Evolutionary conservation across 2,113 vertebrate genomes (phyloP).

Genomic region (Plecotus auritus): DNA sequence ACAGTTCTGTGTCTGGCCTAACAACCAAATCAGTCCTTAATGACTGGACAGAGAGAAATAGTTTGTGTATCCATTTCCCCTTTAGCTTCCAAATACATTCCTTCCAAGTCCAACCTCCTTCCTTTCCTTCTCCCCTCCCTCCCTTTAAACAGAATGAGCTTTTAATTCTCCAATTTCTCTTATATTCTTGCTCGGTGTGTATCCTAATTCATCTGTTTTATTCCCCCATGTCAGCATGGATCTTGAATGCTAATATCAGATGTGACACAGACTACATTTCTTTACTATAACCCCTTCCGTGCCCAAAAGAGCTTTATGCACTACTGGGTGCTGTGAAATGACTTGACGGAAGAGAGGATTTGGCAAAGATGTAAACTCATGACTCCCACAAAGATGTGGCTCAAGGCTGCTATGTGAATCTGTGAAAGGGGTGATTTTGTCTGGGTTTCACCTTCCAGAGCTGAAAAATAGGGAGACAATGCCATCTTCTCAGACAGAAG

Average conservation of each 20-base stretch:
- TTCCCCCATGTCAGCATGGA: background rate
- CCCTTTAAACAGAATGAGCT: background rate
- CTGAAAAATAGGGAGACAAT: background rate
- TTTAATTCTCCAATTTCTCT: background rate
- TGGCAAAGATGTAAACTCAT: background rate
- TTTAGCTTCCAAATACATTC: background rate
- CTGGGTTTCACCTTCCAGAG: background rate
- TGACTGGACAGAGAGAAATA: background rate
- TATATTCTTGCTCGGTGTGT: background rate
- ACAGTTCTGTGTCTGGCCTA: background rate
- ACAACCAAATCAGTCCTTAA: background rate
- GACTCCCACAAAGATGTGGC: background rate
- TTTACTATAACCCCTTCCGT: background rate
- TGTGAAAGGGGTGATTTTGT: slow-evolving; percentile 2
- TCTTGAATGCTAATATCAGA: slow-evolving; percentile 29
- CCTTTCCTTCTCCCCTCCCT: background rate
- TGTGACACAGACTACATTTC: background rate
- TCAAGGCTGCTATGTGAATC: background rate
- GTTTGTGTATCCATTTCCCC: background rate
- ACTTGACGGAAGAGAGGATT: background rate
- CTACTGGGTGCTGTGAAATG: background rate
- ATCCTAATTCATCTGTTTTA: background rate
- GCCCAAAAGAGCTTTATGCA: slow-evolving; percentile 29
- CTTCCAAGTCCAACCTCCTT: background rate
- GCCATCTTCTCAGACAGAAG: background rate